Conservation (phyloP, 2,888 invertebrate genomes). For the Frankliniella intonsa region DNA sequence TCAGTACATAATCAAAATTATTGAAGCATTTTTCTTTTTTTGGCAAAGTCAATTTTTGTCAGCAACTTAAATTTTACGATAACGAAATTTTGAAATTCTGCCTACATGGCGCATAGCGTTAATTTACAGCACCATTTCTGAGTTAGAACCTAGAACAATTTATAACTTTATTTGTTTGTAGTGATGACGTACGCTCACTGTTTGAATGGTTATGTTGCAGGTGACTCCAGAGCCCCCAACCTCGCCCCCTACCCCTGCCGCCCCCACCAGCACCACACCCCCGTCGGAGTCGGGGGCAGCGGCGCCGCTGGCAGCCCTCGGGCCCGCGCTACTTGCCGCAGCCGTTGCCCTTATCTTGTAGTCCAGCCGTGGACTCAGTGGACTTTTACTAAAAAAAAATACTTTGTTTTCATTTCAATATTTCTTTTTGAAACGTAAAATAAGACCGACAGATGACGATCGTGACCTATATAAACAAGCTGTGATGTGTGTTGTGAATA, state of each 20-base stretch:
- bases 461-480: background rate
- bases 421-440: too few relatives aligned
- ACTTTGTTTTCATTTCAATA: background rate
- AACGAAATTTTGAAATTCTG: too few relatives aligned
- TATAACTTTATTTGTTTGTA: too few relatives aligned
- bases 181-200: too few relatives aligned
- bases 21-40: too few relatives aligned
- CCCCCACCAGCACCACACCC: background rate
- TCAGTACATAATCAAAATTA: background rate
- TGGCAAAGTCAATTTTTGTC: too few relatives aligned
- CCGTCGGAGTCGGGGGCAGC: background rate
- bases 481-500: constrained; percentile 20
- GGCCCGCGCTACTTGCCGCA: background rate
- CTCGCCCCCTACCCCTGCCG: background rate
- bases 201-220: background rate
- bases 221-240: background rate
- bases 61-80: too few relatives aligned
- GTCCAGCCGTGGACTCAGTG: background rate
- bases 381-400: background rate
- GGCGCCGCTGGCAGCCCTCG: background rate
- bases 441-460: too few relatives aligned
- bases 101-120: too few relatives aligned
- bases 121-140: too few relatives aligned
- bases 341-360: background rate
- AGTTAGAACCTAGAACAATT: too few relatives aligned